phyloP scores from a whole-genome alignment of 2,888 invertebrate genomes.

The Torymus aiolomorphi region DNA sequence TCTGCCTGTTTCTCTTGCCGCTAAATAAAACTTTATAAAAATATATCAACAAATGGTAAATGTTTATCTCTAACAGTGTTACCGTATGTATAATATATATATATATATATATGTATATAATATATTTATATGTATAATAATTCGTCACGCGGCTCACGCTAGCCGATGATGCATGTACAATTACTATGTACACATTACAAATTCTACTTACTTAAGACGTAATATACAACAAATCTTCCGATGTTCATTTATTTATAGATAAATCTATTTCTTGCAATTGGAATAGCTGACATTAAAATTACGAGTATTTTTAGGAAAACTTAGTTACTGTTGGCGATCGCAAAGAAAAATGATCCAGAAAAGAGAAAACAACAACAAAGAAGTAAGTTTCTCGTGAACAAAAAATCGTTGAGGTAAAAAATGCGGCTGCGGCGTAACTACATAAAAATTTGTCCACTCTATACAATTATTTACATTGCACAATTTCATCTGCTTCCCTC shows the following conservation, averaged over 20 bases:
- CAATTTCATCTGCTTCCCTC: constrained; percentile 14
- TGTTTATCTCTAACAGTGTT: constrained; percentile 72
- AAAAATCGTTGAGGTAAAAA: constrained; percentile 42
- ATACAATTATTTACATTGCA: constrained; percentile 72
- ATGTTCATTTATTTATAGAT: not conserved
- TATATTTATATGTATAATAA: constrained; percentile 65
- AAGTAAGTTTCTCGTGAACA: not conserved
- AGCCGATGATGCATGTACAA: constrained; percentile 67
- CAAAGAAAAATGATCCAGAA: not conserved
- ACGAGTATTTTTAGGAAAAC: constrained; percentile 40
- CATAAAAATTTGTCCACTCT: constrained; percentile 62
- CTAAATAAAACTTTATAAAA: constrained; percentile 75
- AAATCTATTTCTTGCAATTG: constrained; percentile 34
- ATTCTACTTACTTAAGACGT: constrained; percentile 63
- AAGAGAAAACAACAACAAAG: no score
- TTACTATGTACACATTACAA: constrained; percentile 72
- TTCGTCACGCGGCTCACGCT: constrained; percentile 64
- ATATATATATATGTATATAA: constrained; percentile 36
- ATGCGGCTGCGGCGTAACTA: constrained; percentile 47
- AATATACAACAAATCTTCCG: constrained; percentile 69
- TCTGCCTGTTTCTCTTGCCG: constrained; percentile 44
- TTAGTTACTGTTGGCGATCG: not conserved
- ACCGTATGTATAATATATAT: constrained; percentile 54
- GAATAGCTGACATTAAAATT: constrained; percentile 41
- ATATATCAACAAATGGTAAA: constrained; percentile 75